phyloP scores from a whole-genome alignment of 2,797 vertebrate species.

The Philypnodon macrostomus region DNA sequence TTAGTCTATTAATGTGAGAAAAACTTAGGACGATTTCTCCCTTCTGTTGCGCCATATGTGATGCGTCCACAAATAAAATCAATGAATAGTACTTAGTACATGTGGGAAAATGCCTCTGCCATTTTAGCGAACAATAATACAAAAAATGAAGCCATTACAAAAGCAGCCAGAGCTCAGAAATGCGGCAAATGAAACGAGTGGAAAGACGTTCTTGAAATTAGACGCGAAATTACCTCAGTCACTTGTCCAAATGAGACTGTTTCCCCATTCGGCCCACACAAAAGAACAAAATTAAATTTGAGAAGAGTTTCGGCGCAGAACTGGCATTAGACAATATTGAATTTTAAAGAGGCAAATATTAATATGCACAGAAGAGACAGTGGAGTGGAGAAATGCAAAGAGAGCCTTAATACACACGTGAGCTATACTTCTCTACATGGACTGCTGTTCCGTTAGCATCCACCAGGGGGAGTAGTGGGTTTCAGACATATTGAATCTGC shows the following conservation, averaged over 20 bases:
- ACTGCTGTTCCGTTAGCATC: slow-evolving; percentile 13
- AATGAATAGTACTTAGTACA: slow-evolving; percentile 23
- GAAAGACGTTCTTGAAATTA: slow-evolving; percentile 54
- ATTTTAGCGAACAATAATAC: slow-evolving; percentile 48
- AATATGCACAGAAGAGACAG: slow-evolving; percentile 3
- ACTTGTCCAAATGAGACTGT: slow-evolving; percentile 36
- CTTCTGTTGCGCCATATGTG: slow-evolving; percentile 34
- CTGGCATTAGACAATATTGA: slow-evolving; percentile 8
- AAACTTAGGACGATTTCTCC: slow-evolving; percentile 33
- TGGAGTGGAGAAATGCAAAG: slow-evolving; percentile 9
- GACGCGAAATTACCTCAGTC: slow-evolving; percentile 51
- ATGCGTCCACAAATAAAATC: slow-evolving; percentile 29
- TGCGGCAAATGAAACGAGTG: slow-evolving; percentile 46
- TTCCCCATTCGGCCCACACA: slow-evolving; percentile 34
- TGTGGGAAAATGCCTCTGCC: slow-evolving; percentile 29
- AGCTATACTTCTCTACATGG: not conserved
- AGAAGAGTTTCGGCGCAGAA: slow-evolving; percentile 19
- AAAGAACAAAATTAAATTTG: slow-evolving; percentile 31
- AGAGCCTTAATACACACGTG: slow-evolving; percentile 7
- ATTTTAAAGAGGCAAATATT: slow-evolving; percentile 7
- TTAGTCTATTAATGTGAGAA: slow-evolving; percentile 21
- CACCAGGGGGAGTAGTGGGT: slow-evolving; percentile 58
- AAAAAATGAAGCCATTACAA: slow-evolving; percentile 45
- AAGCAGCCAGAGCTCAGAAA: slow-evolving; percentile 32
- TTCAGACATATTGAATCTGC: slow-evolving; percentile 24